These are phyloP conservation scores for Pheosia gnoma DNA, from an alignment of 2,888 invertebrate species.

Conservation along the genomic window DNA sequence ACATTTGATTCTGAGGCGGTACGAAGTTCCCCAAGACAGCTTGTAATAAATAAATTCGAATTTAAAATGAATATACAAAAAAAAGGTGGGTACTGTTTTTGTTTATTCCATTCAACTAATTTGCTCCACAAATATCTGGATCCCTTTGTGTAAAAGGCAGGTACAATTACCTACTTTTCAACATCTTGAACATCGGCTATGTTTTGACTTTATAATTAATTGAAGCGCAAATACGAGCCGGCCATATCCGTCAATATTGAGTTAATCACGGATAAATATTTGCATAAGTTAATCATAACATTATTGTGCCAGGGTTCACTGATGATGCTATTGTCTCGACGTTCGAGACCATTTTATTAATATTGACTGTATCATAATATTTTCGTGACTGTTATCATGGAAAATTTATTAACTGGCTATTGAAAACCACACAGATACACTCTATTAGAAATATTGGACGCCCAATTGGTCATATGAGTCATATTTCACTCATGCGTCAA, in stretches of 20 bases:
- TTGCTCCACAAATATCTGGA: not conserved
- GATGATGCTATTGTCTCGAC: slow-evolving; percentile 45
- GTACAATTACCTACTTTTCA: slow-evolving; percentile 9
- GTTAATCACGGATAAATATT: slow-evolving; percentile 66
- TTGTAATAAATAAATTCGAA: no score
- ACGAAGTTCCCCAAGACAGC: no score
- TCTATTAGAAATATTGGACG: no score
- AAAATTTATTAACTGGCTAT: no score
- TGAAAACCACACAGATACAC: no score
- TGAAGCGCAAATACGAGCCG: slow-evolving; percentile 43
- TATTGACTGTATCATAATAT: slow-evolving; percentile 3
- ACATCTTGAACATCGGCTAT: slow-evolving; percentile 21
- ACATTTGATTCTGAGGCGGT: no score
- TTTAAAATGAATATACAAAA: no score
- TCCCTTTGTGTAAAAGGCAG: not conserved
- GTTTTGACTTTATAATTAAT: slow-evolving; percentile 38
- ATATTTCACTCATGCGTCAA: not conserved
- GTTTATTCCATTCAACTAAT: no score
- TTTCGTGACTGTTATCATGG: not conserved
- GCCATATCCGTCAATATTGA: slow-evolving; percentile 54
- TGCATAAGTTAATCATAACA: slow-evolving; percentile 65
- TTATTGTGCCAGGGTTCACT: slow-evolving; percentile 44
- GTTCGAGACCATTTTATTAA: slow-evolving; percentile 16
- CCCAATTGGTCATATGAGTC: not conserved
- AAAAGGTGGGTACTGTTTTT: no score